phyloP scores from a whole-genome alignment of 2,888 invertebrate genomes.

The Aleiodes alternator region DNA sequence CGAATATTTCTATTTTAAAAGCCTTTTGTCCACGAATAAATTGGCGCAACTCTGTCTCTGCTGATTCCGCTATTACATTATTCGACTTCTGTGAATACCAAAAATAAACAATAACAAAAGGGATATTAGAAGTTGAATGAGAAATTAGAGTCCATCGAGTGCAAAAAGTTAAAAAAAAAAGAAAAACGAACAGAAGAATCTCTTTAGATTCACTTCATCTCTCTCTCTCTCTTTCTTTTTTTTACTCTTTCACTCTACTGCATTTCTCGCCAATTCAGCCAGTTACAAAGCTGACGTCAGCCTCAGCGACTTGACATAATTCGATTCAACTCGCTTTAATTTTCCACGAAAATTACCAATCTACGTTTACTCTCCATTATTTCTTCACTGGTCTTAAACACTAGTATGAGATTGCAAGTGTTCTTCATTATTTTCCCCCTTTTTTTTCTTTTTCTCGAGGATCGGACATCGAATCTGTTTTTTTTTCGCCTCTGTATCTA shows the following conservation, averaged over 20 bases:
- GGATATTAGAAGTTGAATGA: no score
- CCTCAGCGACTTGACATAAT: constrained; percentile 68
- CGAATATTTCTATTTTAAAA: no score
- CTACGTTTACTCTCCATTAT: constrained; percentile 59
- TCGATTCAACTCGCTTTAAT: constrained; percentile 73
- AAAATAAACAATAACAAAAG: no score
- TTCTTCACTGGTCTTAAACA: background rate
- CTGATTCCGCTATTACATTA: no score
- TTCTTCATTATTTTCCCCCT: background rate
- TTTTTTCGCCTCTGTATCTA: background rate
- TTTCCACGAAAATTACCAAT: constrained; percentile 71
- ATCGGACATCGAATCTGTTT: background rate
- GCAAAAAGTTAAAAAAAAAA: no score
- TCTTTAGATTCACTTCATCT: background rate
- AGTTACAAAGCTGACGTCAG: constrained; percentile 72
- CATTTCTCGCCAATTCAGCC: constrained; percentile 73
- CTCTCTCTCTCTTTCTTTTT: background rate
- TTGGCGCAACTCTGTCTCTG: no score
- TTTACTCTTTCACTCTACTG: constrained; percentile 46
- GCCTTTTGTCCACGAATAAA: no score
- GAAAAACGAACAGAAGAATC: no score
- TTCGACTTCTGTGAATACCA: no score
- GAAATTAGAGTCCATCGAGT: no score
- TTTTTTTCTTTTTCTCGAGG: background rate
- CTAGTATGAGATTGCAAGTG: background rate